phyloP scores from a whole-genome alignment of 2,113 vertebrate genomes.

The Procavia capensis region DNA sequence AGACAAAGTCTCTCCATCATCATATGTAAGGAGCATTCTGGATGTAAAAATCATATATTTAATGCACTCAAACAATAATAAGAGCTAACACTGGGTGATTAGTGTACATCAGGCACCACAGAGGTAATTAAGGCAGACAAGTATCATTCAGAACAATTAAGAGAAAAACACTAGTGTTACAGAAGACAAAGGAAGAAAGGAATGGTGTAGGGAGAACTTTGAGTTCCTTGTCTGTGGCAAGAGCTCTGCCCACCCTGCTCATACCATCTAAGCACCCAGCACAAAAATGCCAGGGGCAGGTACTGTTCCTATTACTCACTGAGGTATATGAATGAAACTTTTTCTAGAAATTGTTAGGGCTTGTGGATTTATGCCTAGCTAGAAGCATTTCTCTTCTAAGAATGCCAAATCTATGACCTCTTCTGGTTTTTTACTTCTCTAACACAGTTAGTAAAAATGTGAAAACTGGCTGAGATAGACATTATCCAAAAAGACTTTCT shows the following conservation, averaged over 20 bases:
- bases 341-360: background rate
- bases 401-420: background rate
- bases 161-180: background rate
- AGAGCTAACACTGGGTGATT: no score
- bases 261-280: background rate
- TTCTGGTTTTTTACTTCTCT: background rate
- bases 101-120: background rate
- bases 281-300: rapidly evolving
- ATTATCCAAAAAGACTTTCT: background rate
- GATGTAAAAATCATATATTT: no score
- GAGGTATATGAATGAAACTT: background rate
- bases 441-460: background rate
- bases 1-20: no score
- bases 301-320: background rate
- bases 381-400: background rate
- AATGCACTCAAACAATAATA: no score
- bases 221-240: background rate
- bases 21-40: no score
- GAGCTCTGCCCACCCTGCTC: rapidly evolving
- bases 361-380: background rate
- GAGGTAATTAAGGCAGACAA: background rate
- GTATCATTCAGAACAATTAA: background rate
- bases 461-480: background rate
- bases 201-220: background rate
- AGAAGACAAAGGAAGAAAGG: background rate